These are phyloP conservation scores for Grapholita molesta DNA, from an alignment of 1,140 invertebrate species.

Conservation along the genomic window DNA sequence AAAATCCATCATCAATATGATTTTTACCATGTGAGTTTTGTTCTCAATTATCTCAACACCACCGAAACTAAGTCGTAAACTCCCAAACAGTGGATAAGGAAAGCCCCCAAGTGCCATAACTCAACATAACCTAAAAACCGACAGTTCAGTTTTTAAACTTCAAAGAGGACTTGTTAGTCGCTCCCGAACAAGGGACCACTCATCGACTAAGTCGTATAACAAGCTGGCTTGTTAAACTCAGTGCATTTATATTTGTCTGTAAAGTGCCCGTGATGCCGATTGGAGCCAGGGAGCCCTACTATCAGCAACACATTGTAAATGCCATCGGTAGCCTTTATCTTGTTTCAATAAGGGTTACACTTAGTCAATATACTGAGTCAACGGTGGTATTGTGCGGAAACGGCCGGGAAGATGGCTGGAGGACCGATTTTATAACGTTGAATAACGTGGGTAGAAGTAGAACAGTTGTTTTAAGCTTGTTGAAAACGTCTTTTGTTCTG, in stretches of 20 bases:
- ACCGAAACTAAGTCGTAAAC: not conserved
- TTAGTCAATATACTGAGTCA: no score
- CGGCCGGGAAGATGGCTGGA: not conserved
- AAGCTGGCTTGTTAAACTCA: conserved; percentile 54
- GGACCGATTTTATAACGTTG: conserved; percentile 8
- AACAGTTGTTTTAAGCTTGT: not conserved
- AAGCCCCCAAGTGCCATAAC: not conserved
- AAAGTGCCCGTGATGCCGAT: conserved; percentile 36
- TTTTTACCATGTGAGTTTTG: no score
- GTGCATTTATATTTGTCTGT: conserved; percentile 53
- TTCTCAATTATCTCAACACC: not conserved
- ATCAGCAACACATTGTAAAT: no score
- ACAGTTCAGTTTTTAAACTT: conserved; percentile 33
- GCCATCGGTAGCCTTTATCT: no score
- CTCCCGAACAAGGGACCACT: conserved; percentile 57
- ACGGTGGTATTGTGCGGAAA: not conserved
- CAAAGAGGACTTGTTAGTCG: conserved; percentile 44
- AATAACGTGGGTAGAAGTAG: not conserved
- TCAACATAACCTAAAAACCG: conserved; percentile 26
- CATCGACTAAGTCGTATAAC: conserved; percentile 41
- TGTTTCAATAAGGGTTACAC: no score
- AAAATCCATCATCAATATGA: no score
- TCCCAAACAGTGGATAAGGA: conserved; percentile 12
- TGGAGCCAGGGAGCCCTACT: not conserved
- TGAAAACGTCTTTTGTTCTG: not conserved